Conservation (phyloP, 2,797 vertebrate species). For the Micropoecilia bifurca region DNA sequence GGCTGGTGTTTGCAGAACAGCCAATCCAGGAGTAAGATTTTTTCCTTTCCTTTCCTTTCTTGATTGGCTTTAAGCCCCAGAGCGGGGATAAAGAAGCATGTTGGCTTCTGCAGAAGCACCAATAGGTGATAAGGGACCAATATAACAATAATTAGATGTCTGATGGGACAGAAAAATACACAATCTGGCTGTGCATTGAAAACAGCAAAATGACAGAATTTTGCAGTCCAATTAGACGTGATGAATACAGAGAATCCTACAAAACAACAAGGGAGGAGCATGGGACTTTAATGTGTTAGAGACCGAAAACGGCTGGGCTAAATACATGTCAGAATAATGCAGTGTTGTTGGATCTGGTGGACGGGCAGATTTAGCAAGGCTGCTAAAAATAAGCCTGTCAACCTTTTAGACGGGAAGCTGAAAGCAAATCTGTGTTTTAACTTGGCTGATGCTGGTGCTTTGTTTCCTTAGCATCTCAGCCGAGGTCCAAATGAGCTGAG, state of each 20-base stretch:
- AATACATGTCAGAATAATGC: slow-evolving; percentile 49
- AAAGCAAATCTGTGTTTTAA: slow-evolving; percentile 29
- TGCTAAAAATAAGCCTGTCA: slow-evolving; percentile 64
- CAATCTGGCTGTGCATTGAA: slow-evolving; percentile 31
- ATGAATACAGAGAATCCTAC: slow-evolving; percentile 26
- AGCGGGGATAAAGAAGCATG: too few relatives aligned
- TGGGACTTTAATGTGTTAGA: slow-evolving; percentile 23
- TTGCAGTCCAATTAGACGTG: background rate
- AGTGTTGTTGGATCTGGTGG: slow-evolving; percentile 43
- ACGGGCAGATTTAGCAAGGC: slow-evolving; percentile 24
- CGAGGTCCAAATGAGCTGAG: background rate
- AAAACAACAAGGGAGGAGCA: slow-evolving; percentile 16
- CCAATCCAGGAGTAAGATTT: too few relatives aligned
- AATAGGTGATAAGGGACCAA: background rate
- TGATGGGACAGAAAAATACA: slow-evolving; percentile 44
- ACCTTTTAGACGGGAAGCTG: slow-evolving; percentile 35
- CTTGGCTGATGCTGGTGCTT: background rate
- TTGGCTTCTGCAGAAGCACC: too few relatives aligned
- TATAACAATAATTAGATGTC: background rate
- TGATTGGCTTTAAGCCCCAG: too few relatives aligned
- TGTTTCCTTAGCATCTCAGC: slow-evolving; percentile 6
- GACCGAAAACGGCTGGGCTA: slow-evolving; percentile 21
- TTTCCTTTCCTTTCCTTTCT: too few relatives aligned
- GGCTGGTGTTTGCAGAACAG: too few relatives aligned
- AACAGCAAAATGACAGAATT: too few relatives aligned